Conservation (phyloP, 2,888 invertebrate species). For the Stratiomys singularior region DNA sequence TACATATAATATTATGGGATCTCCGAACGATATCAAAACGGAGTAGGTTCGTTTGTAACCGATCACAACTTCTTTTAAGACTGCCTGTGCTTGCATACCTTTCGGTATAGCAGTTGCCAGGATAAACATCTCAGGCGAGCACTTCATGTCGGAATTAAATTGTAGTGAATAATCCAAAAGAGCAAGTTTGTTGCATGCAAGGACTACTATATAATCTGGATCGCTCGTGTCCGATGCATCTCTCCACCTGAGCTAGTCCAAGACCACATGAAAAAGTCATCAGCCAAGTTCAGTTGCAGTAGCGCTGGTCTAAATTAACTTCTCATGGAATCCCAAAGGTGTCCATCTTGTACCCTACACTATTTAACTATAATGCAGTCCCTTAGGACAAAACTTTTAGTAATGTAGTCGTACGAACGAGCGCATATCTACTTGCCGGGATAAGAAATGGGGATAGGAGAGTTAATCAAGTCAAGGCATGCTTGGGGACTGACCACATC, state of each 20-base stretch:
- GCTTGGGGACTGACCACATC: constrained; percentile 1
- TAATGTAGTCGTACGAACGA: not conserved
- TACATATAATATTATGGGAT: constrained; percentile 47
- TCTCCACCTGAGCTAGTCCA: too few relatives aligned
- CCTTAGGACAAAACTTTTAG: not conserved
- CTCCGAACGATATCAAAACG: not conserved
- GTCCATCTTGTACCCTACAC: not conserved
- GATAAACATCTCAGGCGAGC: too few relatives aligned
- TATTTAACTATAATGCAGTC: not conserved
- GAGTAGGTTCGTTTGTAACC: not conserved
- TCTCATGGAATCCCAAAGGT: not conserved
- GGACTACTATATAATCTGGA: too few relatives aligned
- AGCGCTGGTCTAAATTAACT: not conserved
- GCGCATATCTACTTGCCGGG: not conserved
- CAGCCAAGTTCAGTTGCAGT: not conserved
- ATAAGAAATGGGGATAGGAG: constrained; percentile 30
- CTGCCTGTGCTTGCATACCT: not conserved
- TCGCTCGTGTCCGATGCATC: too few relatives aligned
- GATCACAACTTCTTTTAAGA: not conserved
- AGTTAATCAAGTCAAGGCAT: constrained; percentile 29
- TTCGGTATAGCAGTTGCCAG: too few relatives aligned
- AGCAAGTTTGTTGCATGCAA: too few relatives aligned
- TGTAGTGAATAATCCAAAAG: too few relatives aligned
- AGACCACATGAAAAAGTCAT: not conserved
- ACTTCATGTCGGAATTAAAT: too few relatives aligned